Conservation (phyloP, 2,113 vertebrate species). For the Corythornis madagascariensis region DNA sequence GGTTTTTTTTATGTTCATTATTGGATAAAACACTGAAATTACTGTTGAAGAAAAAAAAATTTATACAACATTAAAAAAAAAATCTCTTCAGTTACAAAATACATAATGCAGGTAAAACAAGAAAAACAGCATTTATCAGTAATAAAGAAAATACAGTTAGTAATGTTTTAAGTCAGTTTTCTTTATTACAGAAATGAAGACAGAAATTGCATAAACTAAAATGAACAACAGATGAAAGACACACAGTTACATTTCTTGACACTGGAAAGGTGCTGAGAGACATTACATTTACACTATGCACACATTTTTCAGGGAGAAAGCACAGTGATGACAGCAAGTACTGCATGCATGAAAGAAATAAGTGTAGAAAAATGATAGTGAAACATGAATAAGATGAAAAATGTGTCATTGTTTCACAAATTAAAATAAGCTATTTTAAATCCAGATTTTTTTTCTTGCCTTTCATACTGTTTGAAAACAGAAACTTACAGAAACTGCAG, state of each 20-base stretch:
- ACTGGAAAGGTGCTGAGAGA: constrained; percentile 52
- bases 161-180: constrained; percentile 70
- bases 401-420: not conserved
- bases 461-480: not conserved
- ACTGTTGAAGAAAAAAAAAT: not conserved
- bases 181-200: constrained; percentile 79
- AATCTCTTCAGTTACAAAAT: not conserved
- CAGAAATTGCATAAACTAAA: constrained; percentile 57
- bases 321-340: constrained; percentile 49
- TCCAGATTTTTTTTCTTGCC: not conserved
- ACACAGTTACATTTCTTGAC: constrained; percentile 64
- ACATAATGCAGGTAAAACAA: not conserved
- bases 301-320: not conserved
- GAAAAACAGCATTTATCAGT: constrained; percentile 10
- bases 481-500: not conserved
- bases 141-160: constrained; percentile 76
- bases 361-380: not conserved
- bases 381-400: not conserved
- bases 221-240: constrained; percentile 64
- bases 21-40: not conserved
- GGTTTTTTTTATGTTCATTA: not conserved
- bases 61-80: not conserved
- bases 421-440: not conserved
- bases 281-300: constrained; percentile 44
- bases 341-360: constrained; percentile 6